Evolutionary conservation across 2,113 vertebrate species (phyloP).

Genomic region (Notarius lentiginosus): DNA sequence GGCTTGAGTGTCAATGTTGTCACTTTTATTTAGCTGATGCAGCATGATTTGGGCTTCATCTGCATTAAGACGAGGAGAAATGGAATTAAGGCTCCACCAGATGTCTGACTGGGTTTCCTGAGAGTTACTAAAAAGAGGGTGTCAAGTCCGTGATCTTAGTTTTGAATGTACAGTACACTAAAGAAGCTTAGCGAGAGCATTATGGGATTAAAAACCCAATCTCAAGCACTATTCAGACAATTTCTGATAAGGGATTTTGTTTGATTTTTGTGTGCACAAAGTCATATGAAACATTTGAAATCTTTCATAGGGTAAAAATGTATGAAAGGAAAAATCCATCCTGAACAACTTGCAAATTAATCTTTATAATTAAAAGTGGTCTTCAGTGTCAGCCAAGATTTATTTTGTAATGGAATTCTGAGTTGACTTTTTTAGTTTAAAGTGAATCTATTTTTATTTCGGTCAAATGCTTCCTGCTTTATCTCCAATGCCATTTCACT

Average conservation of each 20-base stretch:
- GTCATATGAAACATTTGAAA: neutral
- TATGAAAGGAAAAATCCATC: neutral
- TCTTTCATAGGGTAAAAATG: neutral
- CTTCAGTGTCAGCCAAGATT: neutral
- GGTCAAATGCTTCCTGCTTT: neutral
- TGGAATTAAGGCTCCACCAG: conserved; percentile 44
- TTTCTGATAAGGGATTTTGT: neutral
- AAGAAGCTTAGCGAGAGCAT: conserved; percentile 31
- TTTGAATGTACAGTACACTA: neutral
- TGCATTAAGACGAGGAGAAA: conserved; percentile 43
- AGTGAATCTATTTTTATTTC: neutral
- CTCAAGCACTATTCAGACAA: neutral
- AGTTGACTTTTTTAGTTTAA: neutral
- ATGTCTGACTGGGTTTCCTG: conserved; percentile 31
- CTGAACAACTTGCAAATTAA: neutral
- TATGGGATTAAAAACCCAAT: conserved; percentile 11
- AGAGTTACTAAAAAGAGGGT: neutral
- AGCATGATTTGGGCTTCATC: conserved; percentile 26
- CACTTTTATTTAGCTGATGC: conserved; percentile 43
- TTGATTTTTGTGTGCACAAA: neutral
- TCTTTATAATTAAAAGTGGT: neutral
- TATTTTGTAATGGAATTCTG: neutral
- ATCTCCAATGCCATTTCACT: neutral
- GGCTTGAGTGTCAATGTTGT: conserved; percentile 43
- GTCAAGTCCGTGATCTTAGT: conserved; percentile 17